Base-by-base conservation (phyloP, 2,888 invertebrate species). In the Tuberolachnus salignus region DNA sequence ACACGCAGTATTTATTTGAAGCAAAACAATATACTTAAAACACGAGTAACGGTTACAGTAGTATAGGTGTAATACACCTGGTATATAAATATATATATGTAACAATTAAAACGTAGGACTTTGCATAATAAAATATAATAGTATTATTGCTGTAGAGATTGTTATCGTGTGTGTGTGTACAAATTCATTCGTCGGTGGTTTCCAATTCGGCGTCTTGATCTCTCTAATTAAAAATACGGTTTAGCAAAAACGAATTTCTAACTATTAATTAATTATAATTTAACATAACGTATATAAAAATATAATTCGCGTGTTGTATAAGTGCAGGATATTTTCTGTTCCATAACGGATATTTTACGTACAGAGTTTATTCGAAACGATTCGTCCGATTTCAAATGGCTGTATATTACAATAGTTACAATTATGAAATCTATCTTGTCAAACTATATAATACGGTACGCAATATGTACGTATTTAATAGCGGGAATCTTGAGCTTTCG, bases 181-280 rank as follows among this genome's bases (percentile, higher is more conserved):
- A 73, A 49, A 34, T 34, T 34, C 34, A 34, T 21, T 74, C 64
- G 44, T 53, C 55, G 74, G 64, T 19, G 66, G 66, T 75, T 75
- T 75, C 46, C 55, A 57, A 74, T 74, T 74, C 57, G 75, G 75
- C 23, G 46, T 34, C 34, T 34, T 34, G 6, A 34, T 75, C 67
- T 75, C 75, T 75, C 75, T 75, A 75, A 75, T 75, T 75, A 75
- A 75, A 67, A 75, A 75, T 57, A 75, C 66, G 19, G 66, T 57
- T 42, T 42, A 55, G 66, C 55, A 44, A 75, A 75, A 74, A 75
- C 57, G 46, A 49, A 46, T 75, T 67, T 75, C 57, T 66, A 75
- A 75, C 66, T 34, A 42, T 67, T 19, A 34, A 34, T 34, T 34
- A 34, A 34, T 34, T 3, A 34, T 34, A 34, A 34, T 75, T 57